These are phyloP conservation scores for Caranx melampygus DNA, from an alignment of 2,113 vertebrate species.

Conservation along the genomic window DNA sequence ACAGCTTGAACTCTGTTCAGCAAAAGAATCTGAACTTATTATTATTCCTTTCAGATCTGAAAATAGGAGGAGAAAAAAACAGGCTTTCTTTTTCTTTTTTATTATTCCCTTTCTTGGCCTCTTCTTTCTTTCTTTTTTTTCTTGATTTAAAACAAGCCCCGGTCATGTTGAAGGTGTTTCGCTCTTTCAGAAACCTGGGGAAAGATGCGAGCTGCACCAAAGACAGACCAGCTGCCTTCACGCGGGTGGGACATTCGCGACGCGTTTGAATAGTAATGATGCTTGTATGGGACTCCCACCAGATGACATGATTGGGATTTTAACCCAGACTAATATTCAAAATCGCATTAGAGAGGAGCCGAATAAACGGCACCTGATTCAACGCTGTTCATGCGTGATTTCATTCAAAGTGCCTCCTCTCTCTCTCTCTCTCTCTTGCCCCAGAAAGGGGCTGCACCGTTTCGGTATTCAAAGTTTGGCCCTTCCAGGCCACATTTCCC, in stretches of 20 bases:
- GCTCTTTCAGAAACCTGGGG: constrained; percentile 58
- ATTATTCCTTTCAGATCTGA: constrained; percentile 61
- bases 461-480: constrained; percentile 90
- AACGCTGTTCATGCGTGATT: constrained; percentile 82
- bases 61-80: constrained; percentile 5
- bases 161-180: constrained; percentile 47
- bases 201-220: constrained; percentile 72
- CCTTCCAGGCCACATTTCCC: constrained; percentile 82
- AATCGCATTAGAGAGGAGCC: constrained; percentile 84
- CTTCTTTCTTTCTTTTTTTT: constrained; percentile 11
- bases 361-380: constrained; percentile 81
- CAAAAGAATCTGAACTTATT: constrained; percentile 30
- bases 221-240: constrained; percentile 89
- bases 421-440: constrained; percentile 6
- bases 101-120: constrained; percentile 5
- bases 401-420: constrained; percentile 68
- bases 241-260: constrained; percentile 95
- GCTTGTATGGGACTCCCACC: constrained; percentile 96
- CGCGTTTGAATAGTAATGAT: constrained; percentile 91
- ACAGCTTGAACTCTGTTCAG: constrained; percentile 24
- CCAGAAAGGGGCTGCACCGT: constrained; percentile 78
- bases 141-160: background rate
- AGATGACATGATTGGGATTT: constrained; percentile 93
- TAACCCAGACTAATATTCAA: constrained; percentile 87
- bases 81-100: constrained; percentile 15